These are phyloP conservation scores for Habrosyne pyritoides DNA, from an alignment of 2,888 invertebrate genomes.

Conservation along the genomic window DNA sequence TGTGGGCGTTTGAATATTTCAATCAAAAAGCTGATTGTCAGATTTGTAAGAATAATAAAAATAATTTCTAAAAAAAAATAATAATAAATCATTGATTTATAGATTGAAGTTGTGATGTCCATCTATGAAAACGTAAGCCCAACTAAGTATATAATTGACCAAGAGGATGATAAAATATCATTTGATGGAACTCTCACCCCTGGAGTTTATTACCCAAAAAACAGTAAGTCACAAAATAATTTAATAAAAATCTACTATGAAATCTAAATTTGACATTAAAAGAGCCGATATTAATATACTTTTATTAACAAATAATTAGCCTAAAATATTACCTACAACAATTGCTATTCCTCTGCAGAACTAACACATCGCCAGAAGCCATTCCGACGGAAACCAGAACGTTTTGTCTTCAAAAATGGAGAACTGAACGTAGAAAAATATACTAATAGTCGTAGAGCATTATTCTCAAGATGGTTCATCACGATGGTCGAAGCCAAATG, in stretches of 20 bases:
- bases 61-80: too few relatives aligned
- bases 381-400: constrained; percentile 34
- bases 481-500: constrained; percentile 93
- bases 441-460: constrained; percentile 79
- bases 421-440: constrained; percentile 94
- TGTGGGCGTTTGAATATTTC: too few relatives aligned
- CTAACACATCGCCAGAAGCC: constrained; percentile 28
- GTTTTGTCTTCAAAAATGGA: constrained; percentile 93
- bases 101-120: neutral
- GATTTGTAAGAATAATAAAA: neutral
- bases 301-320: too few relatives aligned
- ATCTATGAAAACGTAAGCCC: neutral
- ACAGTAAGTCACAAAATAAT: constrained; percentile 43
- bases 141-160: neutral
- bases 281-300: too few relatives aligned
- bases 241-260: neutral
- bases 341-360: constrained; percentile 25
- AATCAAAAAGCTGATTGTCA: neutral
- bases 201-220: constrained; percentile 62
- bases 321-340: neutral
- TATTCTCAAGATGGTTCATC: constrained; percentile 91
- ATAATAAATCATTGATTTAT: neutral
- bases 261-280: neutral
- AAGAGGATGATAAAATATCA: neutral
- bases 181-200: constrained; percentile 41